Base-by-base conservation (phyloP, 2,113 vertebrate genomes). In the Tretioscincus oriximinensis region DNA sequence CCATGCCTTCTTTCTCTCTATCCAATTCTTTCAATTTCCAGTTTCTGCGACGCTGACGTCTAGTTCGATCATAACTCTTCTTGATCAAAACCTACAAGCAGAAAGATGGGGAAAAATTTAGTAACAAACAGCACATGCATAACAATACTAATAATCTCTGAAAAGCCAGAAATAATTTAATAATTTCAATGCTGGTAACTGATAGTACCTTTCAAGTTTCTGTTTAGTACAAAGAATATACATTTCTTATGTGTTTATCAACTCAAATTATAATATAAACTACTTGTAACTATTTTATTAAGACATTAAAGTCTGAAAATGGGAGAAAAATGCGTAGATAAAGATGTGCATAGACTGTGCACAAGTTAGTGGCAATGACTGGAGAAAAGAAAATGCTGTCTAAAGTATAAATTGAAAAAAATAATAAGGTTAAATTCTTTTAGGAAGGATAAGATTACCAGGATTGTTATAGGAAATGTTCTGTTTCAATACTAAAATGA, bases 21-120 rank as follows among this genome's bases (percentile, higher is more conserved):
- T 93, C 88, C 78, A 99, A 95, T 87, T 99, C 97, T 78, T 96
- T 97, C 82, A 99, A 94, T 86, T 97, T 99, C 98, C 98, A 99
- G 94, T 97, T 98, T 81, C 98, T 96, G 87, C 96, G 96, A 81
- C 91, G 97, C 81, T 94, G 96, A 76, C 98, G 96, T 90, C 83
- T 96, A 77, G 54, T 93, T 68, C 97, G 96, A 89, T 99, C 97
- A 4, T 98, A 99, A 84, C 95, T 96, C 93, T 99, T 99, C 94
- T 99, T 99, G 72, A 99, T 98, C 87, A 99, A 87, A 28, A 99
- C 96, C 98, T 99, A 69, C 11, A 65, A 47, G 9, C 21, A 73
- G 67, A 81, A 77, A 49, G 85, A 31, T 7, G 9, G 65, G n/a
- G 29, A 4, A 1, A 3, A 65, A 78, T 14, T 58, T 73, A 6